These are phyloP conservation scores for Ctenomys sociabilis DNA, from an alignment of 2,113 vertebrate species.

Conservation along the genomic window DNA sequence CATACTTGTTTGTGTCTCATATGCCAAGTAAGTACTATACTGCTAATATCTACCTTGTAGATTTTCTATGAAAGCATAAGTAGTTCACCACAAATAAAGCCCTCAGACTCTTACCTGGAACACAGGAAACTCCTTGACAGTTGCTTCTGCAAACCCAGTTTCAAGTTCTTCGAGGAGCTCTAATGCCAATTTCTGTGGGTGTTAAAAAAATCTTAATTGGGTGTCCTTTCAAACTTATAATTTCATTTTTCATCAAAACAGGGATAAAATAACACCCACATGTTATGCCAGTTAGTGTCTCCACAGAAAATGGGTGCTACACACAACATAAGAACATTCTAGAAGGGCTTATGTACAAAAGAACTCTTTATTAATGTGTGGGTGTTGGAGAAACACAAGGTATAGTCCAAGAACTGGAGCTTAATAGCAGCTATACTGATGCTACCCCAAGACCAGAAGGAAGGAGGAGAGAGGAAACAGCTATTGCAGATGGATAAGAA, in stretches of 20 bases:
- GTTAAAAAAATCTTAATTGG: neutral
- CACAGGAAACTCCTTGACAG: accelerated
- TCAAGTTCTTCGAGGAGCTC: neutral
- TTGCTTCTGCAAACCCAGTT: neutral
- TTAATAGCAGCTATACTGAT: neutral
- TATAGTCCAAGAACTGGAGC: neutral
- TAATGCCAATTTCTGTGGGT: neutral
- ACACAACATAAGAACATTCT: constrained; percentile 39
- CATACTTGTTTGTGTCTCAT: neutral
- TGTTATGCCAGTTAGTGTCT: constrained; percentile 17
- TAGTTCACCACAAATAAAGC: neutral
- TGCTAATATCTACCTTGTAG: neutral
- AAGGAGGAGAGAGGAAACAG: neutral
- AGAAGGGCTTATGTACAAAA: constrained; percentile 53
- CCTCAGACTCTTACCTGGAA: neutral
- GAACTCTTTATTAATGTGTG: neutral
- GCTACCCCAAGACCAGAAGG: neutral
- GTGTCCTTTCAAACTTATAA: constrained; percentile 47
- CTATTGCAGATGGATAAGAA: neutral
- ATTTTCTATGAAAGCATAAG: neutral
- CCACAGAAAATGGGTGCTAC: constrained; percentile 56
- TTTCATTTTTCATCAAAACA: constrained; percentile 57
- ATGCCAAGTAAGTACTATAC: neutral
- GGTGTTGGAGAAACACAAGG: neutral
- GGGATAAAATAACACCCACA: constrained; percentile 13